Percentiles rank a stretch among this genome's conserved stretches.
Conservation (phyloP, 2,888 invertebrate species). For the Temnothorax rugatulus region DNA sequence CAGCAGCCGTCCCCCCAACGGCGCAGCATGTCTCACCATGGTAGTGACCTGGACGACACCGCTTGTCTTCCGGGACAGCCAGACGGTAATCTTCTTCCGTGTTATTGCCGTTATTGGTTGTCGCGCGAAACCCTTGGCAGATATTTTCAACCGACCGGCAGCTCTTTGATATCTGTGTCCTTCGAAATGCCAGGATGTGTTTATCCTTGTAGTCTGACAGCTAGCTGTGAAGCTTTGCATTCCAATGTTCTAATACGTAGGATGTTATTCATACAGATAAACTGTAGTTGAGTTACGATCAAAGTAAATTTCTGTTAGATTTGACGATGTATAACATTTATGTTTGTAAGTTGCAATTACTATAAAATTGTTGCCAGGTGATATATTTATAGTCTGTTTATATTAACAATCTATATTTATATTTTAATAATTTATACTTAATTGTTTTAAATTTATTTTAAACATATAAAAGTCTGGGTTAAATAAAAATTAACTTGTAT, state of each 20-base stretch:
- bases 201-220: not conserved
- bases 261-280: not conserved
- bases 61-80: slow-evolving; percentile 71
- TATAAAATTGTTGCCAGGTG: not conserved
- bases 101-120: not conserved
- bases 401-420: not conserved
- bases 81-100: slow-evolving; percentile 75
- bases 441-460: not conserved
- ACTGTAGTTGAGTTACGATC: not conserved
- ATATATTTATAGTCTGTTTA: not conserved
- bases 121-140: not conserved
- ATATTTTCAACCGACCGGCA: not conserved
- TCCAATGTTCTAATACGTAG: not conserved
- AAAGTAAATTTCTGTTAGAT: not conserved
- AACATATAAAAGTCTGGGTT: not conserved
- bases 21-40: slow-evolving; percentile 76
- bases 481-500: not conserved
- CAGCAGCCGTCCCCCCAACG: slow-evolving; percentile 61
- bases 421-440: not conserved
- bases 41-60: slow-evolving; percentile 76
- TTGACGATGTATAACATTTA: not conserved
- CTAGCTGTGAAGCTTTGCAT: not conserved
- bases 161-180: not conserved
- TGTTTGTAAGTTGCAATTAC: not conserved
- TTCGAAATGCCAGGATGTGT: not conserved